Conservation (phyloP, 2,888 invertebrate species). For the Ctena decussata region DNA sequence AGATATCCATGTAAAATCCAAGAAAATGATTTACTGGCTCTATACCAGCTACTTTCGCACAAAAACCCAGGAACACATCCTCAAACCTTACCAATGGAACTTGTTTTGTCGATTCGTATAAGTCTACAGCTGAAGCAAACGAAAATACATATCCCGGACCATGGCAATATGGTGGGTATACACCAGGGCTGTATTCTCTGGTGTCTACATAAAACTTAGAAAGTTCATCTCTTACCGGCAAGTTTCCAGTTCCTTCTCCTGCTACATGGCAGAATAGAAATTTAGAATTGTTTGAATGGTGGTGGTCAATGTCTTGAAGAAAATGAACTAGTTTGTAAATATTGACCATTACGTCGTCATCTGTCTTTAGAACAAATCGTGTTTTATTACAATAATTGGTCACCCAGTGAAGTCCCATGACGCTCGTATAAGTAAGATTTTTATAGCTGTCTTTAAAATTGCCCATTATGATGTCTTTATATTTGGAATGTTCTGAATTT, state of each 20-base stretch:
- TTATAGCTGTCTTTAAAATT: neutral
- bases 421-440: neutral
- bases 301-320: neutral
- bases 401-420: neutral
- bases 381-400: neutral
- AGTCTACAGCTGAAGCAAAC: neutral
- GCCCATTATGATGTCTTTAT: neutral
- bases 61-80: neutral
- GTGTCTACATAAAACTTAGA: neutral
- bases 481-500: neutral
- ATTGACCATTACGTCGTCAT: neutral
- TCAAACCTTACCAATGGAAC: neutral
- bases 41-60: neutral
- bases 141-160: neutral
- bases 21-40: neutral
- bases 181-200: neutral
- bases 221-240: neutral
- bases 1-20: neutral
- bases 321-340: neutral
- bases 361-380: neutral
- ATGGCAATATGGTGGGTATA: neutral
- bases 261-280: neutral
- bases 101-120: neutral
- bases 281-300: neutral
- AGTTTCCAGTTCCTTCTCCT: neutral